Evolutionary conservation across 1,140 invertebrate species (phyloP), one percentile per base, ranked within the genome.

Genomic region (Lycorma delicatula): DNA sequence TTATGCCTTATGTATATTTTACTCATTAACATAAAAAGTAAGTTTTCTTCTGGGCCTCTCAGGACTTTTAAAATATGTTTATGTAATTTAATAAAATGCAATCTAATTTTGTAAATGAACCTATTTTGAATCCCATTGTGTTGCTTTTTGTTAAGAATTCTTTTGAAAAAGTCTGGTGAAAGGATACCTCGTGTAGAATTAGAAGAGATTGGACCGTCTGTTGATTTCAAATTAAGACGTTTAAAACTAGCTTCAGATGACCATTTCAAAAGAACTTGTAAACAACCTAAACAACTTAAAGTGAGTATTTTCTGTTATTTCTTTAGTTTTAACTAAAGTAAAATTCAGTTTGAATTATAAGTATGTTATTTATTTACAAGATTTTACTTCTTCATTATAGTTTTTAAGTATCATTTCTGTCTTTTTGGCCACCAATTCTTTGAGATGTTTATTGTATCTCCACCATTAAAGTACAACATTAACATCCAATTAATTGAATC

Each of bases 191-290:
- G 89, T 61, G 83, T 97, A 60, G 95, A 98, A 76, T 73, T 98
- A 16, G 84, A 88, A 70, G 93, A 97, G 79, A 93, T 97, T 64
- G 94, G 94, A 28, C 97, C 97, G 44, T 84, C 86, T n/a, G 79
- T 93, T 60, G 90, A 98, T 74, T 86, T 98, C 41, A 77, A 77
- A 22, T 67, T 98, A 1, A 79, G 93, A 59, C 78, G 97, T 64
- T 88, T 82, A 1, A 91, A 92, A 74, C 74, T 98, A 31, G 93
- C 93, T 1, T 90, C 91, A 1, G 86, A 90, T 66, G 91, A 95
- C 72, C 73, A 98, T 0, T 95, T 89, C 73, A 97, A 93, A 68
- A 78, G 83, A 68, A 82, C 95, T 1, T 87, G 86, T 61, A 89
- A 83, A 64, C 81, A 89, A 73, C 93, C 95, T 2, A 90, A 85